Conservation (phyloP, 2,888 invertebrate species). For the Agrotis ipsilon region DNA sequence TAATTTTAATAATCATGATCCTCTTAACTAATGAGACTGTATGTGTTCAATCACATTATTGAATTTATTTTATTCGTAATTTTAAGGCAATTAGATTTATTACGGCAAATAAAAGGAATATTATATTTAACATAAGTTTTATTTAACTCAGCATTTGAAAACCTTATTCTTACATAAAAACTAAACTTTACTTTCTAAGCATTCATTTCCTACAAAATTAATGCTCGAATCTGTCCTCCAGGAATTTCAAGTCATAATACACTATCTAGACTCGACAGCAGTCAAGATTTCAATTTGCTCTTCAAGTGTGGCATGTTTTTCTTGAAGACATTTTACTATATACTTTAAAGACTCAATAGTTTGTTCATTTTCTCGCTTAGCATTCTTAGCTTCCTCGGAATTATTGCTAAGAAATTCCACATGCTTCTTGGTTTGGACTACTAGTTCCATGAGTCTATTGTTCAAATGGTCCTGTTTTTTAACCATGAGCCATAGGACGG, state of each 20-base stretch:
- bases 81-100: constrained; percentile 23
- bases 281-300: constrained; percentile 88
- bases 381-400: constrained; percentile 73
- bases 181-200: neutral
- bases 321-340: constrained; percentile 85
- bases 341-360: constrained; percentile 83
- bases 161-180: constrained; percentile 1
- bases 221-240: neutral
- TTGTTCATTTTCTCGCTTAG: constrained; percentile 79
- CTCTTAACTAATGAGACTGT: constrained; percentile 63
- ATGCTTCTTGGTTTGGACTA: constrained; percentile 81
- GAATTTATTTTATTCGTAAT: constrained; percentile 42
- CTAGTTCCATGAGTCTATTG: constrained; percentile 77
- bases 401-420: constrained; percentile 79
- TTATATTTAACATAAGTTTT: constrained; percentile 27
- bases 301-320: constrained; percentile 86
- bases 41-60: constrained; percentile 42
- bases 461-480: constrained; percentile 86
- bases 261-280: constrained; percentile 83
- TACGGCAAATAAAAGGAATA: constrained; percentile 35
- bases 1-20: constrained; percentile 46
- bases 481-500: constrained; percentile 82
- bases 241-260: neutral
- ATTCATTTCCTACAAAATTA: neutral
- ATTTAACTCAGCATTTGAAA: constrained; percentile 21